Base-by-base conservation (phyloP, 2,888 invertebrate genomes). In the Andrena camellia region DNA sequence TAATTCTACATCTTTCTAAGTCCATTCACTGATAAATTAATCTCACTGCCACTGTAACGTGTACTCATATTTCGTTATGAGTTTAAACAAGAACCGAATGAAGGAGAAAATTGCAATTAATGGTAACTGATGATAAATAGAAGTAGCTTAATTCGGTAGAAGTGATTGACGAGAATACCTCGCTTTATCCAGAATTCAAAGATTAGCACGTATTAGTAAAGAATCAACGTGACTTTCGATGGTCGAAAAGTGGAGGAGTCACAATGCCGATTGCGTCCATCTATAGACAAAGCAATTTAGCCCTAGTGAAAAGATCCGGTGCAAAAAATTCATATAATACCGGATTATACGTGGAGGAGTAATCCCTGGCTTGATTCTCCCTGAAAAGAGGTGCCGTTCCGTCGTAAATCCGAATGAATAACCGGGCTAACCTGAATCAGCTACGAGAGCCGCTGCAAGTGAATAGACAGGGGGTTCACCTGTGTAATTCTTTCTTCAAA, bases 331-430 rank as follows among this genome's bases (percentile, higher is more conserved):
- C 72, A 64, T 81, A 81, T 68, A 83, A 81, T 83, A 60, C 64
- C 52, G 76, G 76, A 76, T 83, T 83, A 77, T 77, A 77, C 23
- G 67, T 67, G 62, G 20, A 60, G 70, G 59, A 35, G n/a, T 83
- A 81, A 81, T 83, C 77, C 80, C 35, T 48, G 66, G 62, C 64
- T 60, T 64, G 59, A 60, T 54, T 35, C 77, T 13, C 50, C 66
- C 6, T 66, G 64, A 54, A 75, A 68, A 72, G 75, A 75, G 60
- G 59, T 54, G 73, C 66, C 78, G 59, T 68, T 59, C 54, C 60
- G 26, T 52, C 78, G 64, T 77, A 79, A 83, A 82, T 69, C 76
- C 79, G 73, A 78, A 66, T 79, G 83, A 76, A 83, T 71, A 68
- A 62, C 66, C 60, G n/a, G 60, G 60, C 69, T 81, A 72, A 81